phyloP scores from a whole-genome alignment of 2,113 vertebrate genomes.

The Tauraco erythrolophus region DNA sequence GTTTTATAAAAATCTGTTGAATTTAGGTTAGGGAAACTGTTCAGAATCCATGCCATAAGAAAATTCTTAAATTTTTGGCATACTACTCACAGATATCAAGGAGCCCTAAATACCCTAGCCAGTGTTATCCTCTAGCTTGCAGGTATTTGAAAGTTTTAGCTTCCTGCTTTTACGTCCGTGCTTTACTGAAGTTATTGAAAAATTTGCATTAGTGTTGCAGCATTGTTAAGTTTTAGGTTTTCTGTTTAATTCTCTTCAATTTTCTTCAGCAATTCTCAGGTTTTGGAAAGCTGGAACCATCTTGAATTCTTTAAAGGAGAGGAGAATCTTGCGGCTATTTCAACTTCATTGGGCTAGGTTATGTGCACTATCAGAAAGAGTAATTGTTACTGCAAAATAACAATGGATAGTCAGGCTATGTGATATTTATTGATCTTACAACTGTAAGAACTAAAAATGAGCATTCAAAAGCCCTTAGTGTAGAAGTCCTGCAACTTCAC shows the following conservation, averaged over 20 bases:
- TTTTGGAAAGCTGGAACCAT: neutral
- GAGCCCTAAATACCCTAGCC: neutral
- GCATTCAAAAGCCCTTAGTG: neutral
- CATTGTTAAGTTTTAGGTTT: neutral
- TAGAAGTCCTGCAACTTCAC: neutral
- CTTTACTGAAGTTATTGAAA: neutral
- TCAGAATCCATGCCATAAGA: neutral
- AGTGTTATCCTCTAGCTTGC: neutral
- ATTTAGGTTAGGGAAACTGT: neutral
- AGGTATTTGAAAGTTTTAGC: neutral
- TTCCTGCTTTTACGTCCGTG: neutral
- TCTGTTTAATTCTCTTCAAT: neutral
- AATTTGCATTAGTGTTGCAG: neutral
- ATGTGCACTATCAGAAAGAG: neutral
- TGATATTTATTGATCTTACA: neutral
- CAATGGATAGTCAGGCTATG: neutral
- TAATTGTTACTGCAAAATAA: neutral
- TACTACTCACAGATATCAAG: neutral
- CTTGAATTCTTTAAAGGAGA: neutral
- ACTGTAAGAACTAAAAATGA: neutral
- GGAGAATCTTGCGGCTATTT: neutral
- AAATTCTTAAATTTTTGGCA: conserved; percentile 7
- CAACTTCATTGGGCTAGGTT: neutral
- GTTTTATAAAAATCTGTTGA: neutral
- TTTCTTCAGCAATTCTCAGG: neutral